These are phyloP conservation scores for Felis catus DNA, from an alignment of 2,113 vertebrate species.

Conservation along the genomic window F.catus_Fca126_mat1.0 CM031415.1:137483001-137483500, in stretches of 20 bases:
- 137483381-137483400: background rate
- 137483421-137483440: background rate
- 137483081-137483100: accelerated
- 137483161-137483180: background rate
- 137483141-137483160: background rate
- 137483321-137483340: background rate
- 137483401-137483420: background rate
- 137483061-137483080: background rate
- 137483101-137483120: background rate
- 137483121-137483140: background rate
- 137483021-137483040: background rate
- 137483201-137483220: background rate
- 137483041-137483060: background rate
- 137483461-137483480: background rate
- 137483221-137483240: background rate
- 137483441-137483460: background rate
- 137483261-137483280: background rate
- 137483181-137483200: background rate
- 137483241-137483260: background rate
- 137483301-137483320: background rate
- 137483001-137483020: background rate
- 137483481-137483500: background rate
- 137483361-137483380: background rate
- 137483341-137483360: background rate
- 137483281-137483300: background rate